Evolutionary conservation across 2,113 vertebrate species (phyloP).

Genomic region (Nipponia nippon): DNA sequence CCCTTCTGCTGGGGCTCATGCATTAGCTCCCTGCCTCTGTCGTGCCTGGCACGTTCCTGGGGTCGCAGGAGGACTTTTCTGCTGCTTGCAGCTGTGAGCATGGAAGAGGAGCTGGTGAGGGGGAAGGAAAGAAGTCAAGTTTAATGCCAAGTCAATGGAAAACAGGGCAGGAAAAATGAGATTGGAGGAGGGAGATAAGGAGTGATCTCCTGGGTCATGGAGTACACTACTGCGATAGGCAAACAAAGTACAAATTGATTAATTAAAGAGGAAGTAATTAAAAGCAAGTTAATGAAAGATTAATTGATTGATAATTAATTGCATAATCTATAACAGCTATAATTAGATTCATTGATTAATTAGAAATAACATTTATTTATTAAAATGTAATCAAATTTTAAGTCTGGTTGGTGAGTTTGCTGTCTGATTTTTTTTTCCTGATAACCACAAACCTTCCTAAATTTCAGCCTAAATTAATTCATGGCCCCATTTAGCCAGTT

Average conservation of each 20-base stretch:
- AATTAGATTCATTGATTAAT: not conserved
- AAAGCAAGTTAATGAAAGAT: not conserved
- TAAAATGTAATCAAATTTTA: not conserved
- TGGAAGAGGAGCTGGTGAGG: not conserved
- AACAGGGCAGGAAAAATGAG: not conserved
- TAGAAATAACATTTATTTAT: not conserved
- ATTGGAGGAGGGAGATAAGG: not conserved
- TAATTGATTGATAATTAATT: not conserved
- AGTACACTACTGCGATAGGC: not conserved
- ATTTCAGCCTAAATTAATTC: not conserved
- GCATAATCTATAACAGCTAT: not conserved
- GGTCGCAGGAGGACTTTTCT: not conserved
- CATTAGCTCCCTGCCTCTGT: not conserved
- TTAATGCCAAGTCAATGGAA: not conserved
- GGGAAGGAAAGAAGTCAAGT: not conserved
- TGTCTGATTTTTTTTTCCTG: not conserved
- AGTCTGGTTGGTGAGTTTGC: not conserved
- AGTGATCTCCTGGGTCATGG: not conserved
- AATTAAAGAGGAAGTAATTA: not conserved
- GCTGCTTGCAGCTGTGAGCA: accelerated
- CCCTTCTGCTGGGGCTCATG: not conserved
- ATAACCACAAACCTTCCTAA: not conserved
- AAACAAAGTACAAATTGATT: not conserved
- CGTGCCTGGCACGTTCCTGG: accelerated
- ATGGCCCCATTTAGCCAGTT: not conserved